Base-by-base conservation (phyloP, 2,888 invertebrate genomes). In the Parapristionchus giblindavisi region DNA sequence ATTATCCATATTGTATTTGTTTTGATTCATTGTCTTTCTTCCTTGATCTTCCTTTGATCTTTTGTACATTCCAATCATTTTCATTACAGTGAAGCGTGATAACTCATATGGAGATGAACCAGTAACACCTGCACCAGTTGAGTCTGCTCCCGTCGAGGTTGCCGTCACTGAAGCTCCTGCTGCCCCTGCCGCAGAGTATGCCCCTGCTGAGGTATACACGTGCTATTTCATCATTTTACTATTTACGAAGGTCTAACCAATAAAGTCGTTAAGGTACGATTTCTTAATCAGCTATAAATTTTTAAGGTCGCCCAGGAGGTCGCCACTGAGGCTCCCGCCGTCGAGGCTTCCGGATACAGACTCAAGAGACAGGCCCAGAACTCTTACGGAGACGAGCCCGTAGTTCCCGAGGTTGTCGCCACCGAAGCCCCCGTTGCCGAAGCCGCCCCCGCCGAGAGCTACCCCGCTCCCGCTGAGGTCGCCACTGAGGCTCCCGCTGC, bases 61-160 rank as follows among this genome's bases (percentile, higher is more conserved):
- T n/a, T n/a, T n/a, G n/a, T n/a, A n/a, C n/a, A n/a, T n/a, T n/a
- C n/a, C n/a, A n/a, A n/a, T n/a, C n/a, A n/a, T n/a, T n/a, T n/a
- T n/a, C n/a, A n/a, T n/a, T n/a, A n/a, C n/a, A n/a, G n/a, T n/a
- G n/a, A n/a, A n/a, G n/a, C 70, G 78, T n/a, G 77, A 76, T 48
- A 77, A 77, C 71, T 63, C 75, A 21, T 80, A 80, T 61, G 80
- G 78, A 61, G 80, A 80, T 51, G 80, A 79, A 54, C 65, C 76
- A 3, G 77, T 80, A 21, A 76, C 77, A n/a, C 79, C 78, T 0
- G 77, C 74, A 5, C 17, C 58, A 11, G 11, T 27, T 29, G 29
- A 56, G 3, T 3, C 27, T 38, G 36, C 61, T 24, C 29, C 73
- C 24, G 24, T 29, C 21, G 21, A 24, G 3, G 27, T 14, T 21